Evolutionary conservation across 2,797 vertebrate species (phyloP).

Genomic region (Gymnopithys bicolor): DNA sequence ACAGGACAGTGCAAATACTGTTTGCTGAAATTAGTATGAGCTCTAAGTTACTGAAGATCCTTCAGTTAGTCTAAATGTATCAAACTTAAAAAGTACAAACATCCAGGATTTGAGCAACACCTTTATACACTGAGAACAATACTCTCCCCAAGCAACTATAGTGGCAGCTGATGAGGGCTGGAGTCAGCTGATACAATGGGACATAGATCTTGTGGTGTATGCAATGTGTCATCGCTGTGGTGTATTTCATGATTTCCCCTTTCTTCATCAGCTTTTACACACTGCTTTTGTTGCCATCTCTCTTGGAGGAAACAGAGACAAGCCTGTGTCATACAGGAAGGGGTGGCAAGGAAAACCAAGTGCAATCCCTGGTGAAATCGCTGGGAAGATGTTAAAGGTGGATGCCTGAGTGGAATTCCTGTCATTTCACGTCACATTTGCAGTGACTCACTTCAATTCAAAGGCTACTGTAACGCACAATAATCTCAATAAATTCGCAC

Average conservation of each 20-base stretch:
- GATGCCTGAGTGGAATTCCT: neutral
- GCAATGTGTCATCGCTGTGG: neutral
- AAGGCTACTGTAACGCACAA: neutral
- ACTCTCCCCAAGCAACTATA: neutral
- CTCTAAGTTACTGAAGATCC: neutral
- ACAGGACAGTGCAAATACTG: neutral
- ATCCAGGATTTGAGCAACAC: neutral
- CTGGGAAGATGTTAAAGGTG: neutral
- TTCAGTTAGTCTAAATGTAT: neutral
- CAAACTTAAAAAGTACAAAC: neutral
- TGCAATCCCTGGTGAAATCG: neutral
- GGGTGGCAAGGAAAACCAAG: neutral
- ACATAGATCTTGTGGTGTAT: neutral
- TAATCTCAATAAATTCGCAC: neutral
- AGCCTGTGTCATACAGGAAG: neutral
- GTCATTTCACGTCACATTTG: neutral
- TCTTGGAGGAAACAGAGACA: neutral
- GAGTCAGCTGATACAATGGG: neutral
- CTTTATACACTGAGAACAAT: neutral
- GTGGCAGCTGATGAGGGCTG: accelerated
- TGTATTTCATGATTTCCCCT: accelerated
- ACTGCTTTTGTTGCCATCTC: neutral
- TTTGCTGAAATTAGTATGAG: neutral
- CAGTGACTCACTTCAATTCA: neutral
- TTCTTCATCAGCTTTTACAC: neutral